Evolutionary conservation across 2,797 vertebrate species (phyloP), one percentile per base, ranked within the genome.

Genomic region (Moxostoma hubbsi): DNA sequence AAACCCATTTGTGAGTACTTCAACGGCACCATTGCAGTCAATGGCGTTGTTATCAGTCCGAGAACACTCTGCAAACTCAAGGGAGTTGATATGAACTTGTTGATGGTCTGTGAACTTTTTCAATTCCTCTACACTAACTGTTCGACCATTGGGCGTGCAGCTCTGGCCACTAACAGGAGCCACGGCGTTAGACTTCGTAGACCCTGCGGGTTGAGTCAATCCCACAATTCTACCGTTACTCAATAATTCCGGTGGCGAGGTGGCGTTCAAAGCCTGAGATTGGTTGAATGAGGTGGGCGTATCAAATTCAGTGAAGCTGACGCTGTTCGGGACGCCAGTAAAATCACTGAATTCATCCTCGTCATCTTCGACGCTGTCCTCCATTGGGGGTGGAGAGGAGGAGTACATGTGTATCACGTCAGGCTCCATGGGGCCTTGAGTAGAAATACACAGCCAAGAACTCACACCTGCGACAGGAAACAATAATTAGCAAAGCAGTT

Each of bases 261-360:
- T 97, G 76, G 92, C 94, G 54, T 89, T 85, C 55, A 92, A 51
- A 0, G 92, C 89, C 10, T 90, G 91, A 0, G 75, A 82, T 83
- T 93, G 93, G 85, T 91, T 86, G 18, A 93, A 93, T 2, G 94
- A 95, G 71, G 92, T 92, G 0, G 93, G 92, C 3, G 95, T 90
- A 86, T 97, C 96, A 51, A 98, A 96, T 80, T 98, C 96, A 0
- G 94, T 92, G 92, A 98, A 95, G 88, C 95, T 96, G 86, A 96
- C 87, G 49, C 95, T 95, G 89, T 93, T 93, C 16, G 95, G 92
- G 49, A 97, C 94, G 59, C 92, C 91, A 6, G 96, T 95, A 92
- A 98, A 99, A n/a, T 96, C 96, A 36, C 96, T 97, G 75, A 98
- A 99, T 86, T 98, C 97, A 0, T 96, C 95, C 0, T 99, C 96